Conservation (phyloP, 2,113 vertebrate species). For the Gopherus flavomarginatus region DNA sequence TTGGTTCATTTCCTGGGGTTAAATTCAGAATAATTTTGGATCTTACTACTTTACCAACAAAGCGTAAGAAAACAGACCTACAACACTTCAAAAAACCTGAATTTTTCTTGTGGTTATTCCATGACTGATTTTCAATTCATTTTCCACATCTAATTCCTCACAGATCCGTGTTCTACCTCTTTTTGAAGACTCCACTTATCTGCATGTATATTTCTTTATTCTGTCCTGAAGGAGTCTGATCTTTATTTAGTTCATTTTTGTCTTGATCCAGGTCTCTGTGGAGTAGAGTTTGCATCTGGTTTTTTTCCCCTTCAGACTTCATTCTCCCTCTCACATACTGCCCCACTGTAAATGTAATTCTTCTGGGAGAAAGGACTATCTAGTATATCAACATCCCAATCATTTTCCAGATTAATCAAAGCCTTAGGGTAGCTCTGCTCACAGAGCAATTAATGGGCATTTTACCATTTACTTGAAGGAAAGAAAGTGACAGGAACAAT, state of each 20-base stretch:
- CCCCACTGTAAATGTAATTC: background rate
- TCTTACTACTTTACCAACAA: background rate
- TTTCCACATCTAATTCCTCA: conserved; percentile 36
- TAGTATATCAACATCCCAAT: background rate
- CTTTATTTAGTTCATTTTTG: conserved; percentile 61
- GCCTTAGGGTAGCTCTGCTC: background rate
- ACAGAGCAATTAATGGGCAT: conserved; percentile 23
- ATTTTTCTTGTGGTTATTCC: conserved; percentile 16
- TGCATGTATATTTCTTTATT: conserved; percentile 34
- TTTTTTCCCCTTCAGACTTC: conserved; percentile 13
- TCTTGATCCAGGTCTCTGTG: conserved; percentile 12
- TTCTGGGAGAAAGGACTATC: too few species aligned
- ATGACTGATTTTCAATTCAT: conserved; percentile 35
- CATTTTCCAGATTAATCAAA: conserved; percentile 22
- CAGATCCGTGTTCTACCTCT: conserved; percentile 23
- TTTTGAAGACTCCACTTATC: conserved; percentile 18
- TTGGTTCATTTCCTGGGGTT: background rate
- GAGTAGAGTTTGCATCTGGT: conserved; percentile 20
- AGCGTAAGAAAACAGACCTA: background rate
- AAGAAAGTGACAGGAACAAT: background rate
- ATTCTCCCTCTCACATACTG: background rate
- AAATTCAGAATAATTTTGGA: background rate
- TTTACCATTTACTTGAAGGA: conserved; percentile 7
- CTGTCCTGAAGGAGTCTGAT: conserved; percentile 50
- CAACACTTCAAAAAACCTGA: background rate